Base-by-base conservation (phyloP, 2,797 vertebrate genomes). In the Furcifer pardalis region DNA sequence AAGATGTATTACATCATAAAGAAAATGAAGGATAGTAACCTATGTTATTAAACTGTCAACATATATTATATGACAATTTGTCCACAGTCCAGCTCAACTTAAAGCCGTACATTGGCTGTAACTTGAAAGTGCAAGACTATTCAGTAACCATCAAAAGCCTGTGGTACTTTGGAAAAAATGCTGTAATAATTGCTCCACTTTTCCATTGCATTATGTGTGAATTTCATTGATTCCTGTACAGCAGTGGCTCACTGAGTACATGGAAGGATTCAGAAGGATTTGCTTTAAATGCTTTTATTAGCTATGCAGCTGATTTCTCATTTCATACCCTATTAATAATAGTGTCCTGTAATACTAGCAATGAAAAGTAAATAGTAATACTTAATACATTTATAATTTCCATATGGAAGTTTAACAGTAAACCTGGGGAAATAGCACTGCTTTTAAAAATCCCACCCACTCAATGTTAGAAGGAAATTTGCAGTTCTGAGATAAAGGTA, bases 1-100 rank as follows among this genome's bases (percentile, higher is more conserved):
- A 93, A 95, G 94, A 95, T 91, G 94, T 94, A 94, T 96, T 95
- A 95, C 94, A 95, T 95, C 94, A 96, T 96, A 94, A 96, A 95
- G 85, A 91, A 95, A 93, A 95, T 93, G 93, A 93, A 95, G 86
- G 94, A 95, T 90, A 92, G 94, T 95, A 95, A 94, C 93, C 92
- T 86, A 79, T 91, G 93, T 95, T 96, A 96, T 96, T 95, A 96
- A 96, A 94, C 95, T 96, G 95, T 96, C 95, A 95, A 92, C 94
- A 94, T 95, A 92, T 79, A 94, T 96, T 95, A 96, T 92, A 91
- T 84, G 93, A 89, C 93, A 95, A 94, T 95, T 95, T 94, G 93
- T 96, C 92, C 88, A 89, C 92, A 84, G 78, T 94, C 86, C 90
- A 93, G 87, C 77, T 89, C 89, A 93, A 84, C 85, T 91, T 91